Evolutionary conservation across 2,113 vertebrate species (phyloP), one percentile per base, ranked within the genome.

Genomic region (Pachypanchax playfairii): DNA sequence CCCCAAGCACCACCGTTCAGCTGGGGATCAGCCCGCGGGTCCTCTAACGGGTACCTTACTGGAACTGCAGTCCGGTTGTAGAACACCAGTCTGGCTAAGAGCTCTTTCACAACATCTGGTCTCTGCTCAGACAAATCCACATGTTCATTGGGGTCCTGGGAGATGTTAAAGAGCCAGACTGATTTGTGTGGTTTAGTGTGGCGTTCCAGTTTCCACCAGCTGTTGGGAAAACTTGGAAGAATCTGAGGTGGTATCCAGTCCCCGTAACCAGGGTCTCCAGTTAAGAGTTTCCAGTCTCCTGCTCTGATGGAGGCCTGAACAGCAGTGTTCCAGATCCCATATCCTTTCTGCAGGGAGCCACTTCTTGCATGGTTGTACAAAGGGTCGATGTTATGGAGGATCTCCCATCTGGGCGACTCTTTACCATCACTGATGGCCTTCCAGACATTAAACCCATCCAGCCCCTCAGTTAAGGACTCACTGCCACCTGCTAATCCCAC

Each of bases 151-250:
- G 97, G 97, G 83, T 99, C 97, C 0, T 93, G 92, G 0, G 94
- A 95, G 80, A 99, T 95, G 85, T 99, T 98, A 84, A 98, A 99
- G 66, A 99, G 95, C 96, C 96, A 98, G 74, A 98, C 50, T 0
- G 96, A 95, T 73, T 93, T 93, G 14, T 60, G 64, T 0, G 91
- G 90, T 0, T 88, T 61, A 0, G 89, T 91, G 88, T 95, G 93
- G 9, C 96, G 92, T 75, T 99, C 97, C 69, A 99, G 85, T 87
- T 94, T 94, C 97, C 97, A 99, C 96, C 96, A 99, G 70, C 91
- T 91, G 2, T 86, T 91, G 0, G 97, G 96, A 65, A 98, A 98
- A 74, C 92, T 92, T 22, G 95, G 94, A 56, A 97, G 87, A 0
- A 93, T 94, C 85, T 94, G 97, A 0, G 95, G 94, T 0, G 97